phyloP scores from a whole-genome alignment of 2,888 invertebrate genomes.

The Maniola hyperantus region DNA sequence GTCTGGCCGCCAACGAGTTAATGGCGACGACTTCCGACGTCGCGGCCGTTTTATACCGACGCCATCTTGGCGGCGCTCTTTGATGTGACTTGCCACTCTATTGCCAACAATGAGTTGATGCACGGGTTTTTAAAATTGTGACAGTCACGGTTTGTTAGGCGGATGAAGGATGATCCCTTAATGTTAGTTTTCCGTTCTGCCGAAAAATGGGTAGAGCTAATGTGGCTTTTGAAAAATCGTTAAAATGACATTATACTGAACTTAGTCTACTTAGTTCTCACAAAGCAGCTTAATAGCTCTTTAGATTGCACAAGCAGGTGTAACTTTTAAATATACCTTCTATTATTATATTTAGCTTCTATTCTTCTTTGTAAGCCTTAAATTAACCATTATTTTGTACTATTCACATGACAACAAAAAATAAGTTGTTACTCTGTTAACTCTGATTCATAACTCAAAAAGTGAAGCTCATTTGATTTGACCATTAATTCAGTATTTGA shows the following conservation, averaged over 20 bases:
- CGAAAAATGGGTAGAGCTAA: conserved; percentile 23
- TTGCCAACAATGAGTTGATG: conserved; percentile 24
- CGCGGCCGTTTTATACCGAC: conserved; percentile 53
- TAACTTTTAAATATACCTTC: neutral
- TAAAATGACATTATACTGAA: conserved; percentile 15
- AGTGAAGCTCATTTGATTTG: too few species aligned
- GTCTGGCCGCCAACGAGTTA: conserved; percentile 53
- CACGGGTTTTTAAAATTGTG: conserved; percentile 35
- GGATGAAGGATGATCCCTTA: conserved; percentile 31
- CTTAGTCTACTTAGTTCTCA: conserved; percentile 4
- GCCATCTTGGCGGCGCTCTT: conserved; percentile 46
- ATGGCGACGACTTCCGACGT: conserved; percentile 55
- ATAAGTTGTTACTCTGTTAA: too few species aligned
- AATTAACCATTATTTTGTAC: too few species aligned
- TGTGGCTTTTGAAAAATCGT: conserved; percentile 13
- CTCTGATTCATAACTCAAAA: too few species aligned
- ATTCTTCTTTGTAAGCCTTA: too few species aligned
- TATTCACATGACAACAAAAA: too few species aligned
- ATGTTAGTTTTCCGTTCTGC: conserved; percentile 28
- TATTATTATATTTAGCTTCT: too few species aligned
- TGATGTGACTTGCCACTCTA: conserved; percentile 26
- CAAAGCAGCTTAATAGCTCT: neutral
- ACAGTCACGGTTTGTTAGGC: conserved; percentile 34
- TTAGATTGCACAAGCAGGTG: neutral
- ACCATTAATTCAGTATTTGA: too few species aligned